Evolutionary conservation across 1,140 invertebrate genomes (phyloP).

Genomic region (Ptiloglossa arizonensis): DNA sequence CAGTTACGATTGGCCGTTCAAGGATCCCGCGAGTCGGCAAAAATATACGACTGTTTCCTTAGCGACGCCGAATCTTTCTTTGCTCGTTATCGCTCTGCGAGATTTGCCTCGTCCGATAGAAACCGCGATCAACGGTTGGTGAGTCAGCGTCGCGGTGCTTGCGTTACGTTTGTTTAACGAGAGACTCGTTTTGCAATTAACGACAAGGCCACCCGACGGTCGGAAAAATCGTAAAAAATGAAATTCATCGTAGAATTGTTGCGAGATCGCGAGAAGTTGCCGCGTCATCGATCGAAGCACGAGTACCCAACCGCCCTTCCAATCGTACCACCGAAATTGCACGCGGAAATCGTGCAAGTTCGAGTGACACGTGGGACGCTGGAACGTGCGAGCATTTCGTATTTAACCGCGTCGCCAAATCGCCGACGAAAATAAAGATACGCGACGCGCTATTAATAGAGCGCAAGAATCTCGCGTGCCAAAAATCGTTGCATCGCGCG

Average conservation of each 20-base stretch:
- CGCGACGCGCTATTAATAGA: conserved; percentile 32
- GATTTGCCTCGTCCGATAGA: neutral
- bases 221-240: neutral
- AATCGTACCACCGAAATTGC: too few species aligned
- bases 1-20: neutral
- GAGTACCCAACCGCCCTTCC: too few species aligned
- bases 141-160: conserved; percentile 20
- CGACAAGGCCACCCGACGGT: neutral
- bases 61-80: neutral
- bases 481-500: conserved; percentile 29
- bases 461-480: conserved; percentile 40
- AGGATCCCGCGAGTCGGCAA: neutral
- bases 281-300: neutral
- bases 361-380: too few species aligned
- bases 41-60: neutral
- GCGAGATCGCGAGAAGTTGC: neutral
- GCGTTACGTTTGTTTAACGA: conserved; percentile 5
- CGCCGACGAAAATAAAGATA: conserved; percentile 42
- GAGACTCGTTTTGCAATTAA: neutral
- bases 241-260: neutral
- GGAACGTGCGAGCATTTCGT: neutral
- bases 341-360: neutral
- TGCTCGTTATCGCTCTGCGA: neutral
- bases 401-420: conserved; percentile 34
- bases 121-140: neutral